These are phyloP conservation scores for Sebastes cheni DNA, from an alignment of 2,797 vertebrate genomes.

Conservation along the genomic window DNA sequence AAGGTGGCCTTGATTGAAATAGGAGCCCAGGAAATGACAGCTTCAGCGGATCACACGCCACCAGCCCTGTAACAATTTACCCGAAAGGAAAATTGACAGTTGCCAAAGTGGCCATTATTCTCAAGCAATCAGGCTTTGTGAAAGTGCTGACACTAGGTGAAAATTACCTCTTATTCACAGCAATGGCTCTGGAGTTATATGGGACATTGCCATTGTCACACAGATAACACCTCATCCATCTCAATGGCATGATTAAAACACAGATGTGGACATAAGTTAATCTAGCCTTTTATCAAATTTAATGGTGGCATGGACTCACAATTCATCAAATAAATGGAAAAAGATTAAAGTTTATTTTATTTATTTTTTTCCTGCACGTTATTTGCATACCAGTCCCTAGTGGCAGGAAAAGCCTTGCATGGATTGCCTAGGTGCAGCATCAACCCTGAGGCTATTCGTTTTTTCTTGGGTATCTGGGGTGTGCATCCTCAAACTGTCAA, in stretches of 20 bases:
- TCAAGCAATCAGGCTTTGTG: conserved; percentile 56
- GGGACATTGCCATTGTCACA: conserved; percentile 11
- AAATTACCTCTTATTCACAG: conserved; percentile 35
- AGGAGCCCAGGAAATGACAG: conserved; percentile 63
- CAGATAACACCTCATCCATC: conserved; percentile 30
- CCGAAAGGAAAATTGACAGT: conserved; percentile 69
- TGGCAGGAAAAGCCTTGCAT: conserved; percentile 16
- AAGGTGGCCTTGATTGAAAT: conserved; percentile 69
- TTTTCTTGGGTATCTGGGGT: conserved; percentile 21
- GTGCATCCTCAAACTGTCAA: conserved; percentile 69
- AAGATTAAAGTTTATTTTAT: conserved; percentile 28
- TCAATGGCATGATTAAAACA: conserved; percentile 44
- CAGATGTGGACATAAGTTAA: conserved; percentile 41
- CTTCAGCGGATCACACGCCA: conserved; percentile 48
- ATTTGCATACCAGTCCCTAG: conserved; percentile 30
- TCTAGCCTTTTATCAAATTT: conserved; percentile 42
- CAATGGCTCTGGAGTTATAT: neutral
- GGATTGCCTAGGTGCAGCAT: conserved; percentile 49
- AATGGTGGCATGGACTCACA: conserved; percentile 11
- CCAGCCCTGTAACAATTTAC: conserved; percentile 55
- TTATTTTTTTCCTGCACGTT: neutral
- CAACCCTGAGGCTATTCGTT: conserved; percentile 17
- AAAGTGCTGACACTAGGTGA: conserved; percentile 66
- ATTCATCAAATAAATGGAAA: conserved; percentile 36
- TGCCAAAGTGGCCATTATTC: conserved; percentile 73